A percentile compares a stretch with the other conserved stretches of the same genome.
Conservation (phyloP, 2,888 invertebrate species). For the Sarcophaga rosellei region DNA sequence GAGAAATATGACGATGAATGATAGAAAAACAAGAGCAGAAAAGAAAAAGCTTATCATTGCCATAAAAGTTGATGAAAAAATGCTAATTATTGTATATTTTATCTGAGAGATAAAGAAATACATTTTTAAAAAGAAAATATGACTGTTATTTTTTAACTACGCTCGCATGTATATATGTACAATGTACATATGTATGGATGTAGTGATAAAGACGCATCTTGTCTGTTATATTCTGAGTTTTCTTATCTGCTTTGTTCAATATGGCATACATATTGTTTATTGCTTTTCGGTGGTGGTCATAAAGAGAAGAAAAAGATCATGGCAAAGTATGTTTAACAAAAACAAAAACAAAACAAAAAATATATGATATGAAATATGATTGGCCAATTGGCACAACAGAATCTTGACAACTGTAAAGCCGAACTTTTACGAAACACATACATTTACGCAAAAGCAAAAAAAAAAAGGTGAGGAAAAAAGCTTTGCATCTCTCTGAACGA, state of each 20-base stretch:
- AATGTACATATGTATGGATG: too few relatives aligned
- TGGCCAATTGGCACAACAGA: conserved; percentile 53
- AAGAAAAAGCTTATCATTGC: conserved; percentile 50
- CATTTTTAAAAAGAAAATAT: conserved; percentile 42
- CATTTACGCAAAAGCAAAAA: not conserved
- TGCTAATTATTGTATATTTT: conserved; percentile 13
- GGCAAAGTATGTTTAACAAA: not conserved
- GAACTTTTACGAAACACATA: conserved; percentile 65
- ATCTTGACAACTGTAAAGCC: conserved; percentile 54
- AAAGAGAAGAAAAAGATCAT: conserved; percentile 45
- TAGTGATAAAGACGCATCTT: conserved; percentile 4
- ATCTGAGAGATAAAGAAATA: conserved; percentile 54
- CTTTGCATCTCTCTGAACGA: conserved; percentile 15
- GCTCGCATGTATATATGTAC: not conserved
- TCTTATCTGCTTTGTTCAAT: not conserved
- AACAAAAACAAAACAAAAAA: conserved; percentile 27
- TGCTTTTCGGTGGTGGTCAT: not conserved
- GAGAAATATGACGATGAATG: conserved; percentile 7
- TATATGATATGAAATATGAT: conserved; percentile 57
- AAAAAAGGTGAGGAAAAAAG: conserved; percentile 43
- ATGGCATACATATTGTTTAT: too few relatives aligned
- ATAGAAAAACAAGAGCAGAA: not conserved
- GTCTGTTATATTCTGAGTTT: not conserved
- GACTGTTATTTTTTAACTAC: not conserved
- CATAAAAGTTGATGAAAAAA: conserved; percentile 37